These are phyloP conservation scores for Stenopsyche tienmushanensis DNA, from an alignment of 1,140 invertebrate species.

Conservation along the genomic window DNA sequence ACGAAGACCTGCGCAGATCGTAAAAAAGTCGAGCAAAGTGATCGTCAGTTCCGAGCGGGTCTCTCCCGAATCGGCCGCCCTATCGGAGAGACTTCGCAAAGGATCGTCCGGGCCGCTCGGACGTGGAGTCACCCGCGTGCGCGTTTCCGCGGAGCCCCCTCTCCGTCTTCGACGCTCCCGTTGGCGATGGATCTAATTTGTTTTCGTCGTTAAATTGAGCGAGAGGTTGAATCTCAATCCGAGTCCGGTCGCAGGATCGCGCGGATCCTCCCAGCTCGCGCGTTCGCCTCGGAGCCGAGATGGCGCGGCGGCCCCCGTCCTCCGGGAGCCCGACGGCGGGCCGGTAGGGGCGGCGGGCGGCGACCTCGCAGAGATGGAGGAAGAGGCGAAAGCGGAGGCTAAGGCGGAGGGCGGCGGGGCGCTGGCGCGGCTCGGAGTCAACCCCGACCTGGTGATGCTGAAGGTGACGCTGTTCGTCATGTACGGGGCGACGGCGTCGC, in stretches of 20 bases:
- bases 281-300: background rate
- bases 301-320: background rate
- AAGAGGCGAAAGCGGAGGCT: slow-evolving; percentile 46
- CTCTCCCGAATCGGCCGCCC: background rate
- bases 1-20: no score
- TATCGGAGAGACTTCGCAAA: no score
- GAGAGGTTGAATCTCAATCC: slow-evolving; percentile 41
- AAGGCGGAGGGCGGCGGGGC: slow-evolving; percentile 45
- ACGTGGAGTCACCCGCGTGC: slow-evolving; percentile 34
- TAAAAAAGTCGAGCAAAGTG: no score
- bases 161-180: slow-evolving; percentile 25
- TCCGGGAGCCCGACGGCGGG: background rate
- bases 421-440: slow-evolving; percentile 57
- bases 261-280: slow-evolving; percentile 27
- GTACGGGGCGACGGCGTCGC: slow-evolving; percentile 77
- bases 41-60: no score
- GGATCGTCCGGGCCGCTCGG: no score
- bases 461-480: slow-evolving; percentile 79
- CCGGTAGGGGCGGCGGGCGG: no score
- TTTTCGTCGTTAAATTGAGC: slow-evolving; percentile 42
- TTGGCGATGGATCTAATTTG: slow-evolving; percentile 41
- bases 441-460: slow-evolving; percentile 73
- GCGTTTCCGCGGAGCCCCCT: slow-evolving; percentile 22
- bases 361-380: slow-evolving; percentile 32
- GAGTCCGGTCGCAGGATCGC: slow-evolving; percentile 39